Evolutionary conservation across 2,797 vertebrate genomes (phyloP).

Genomic region (Centroberyx gerrardi): DNA sequence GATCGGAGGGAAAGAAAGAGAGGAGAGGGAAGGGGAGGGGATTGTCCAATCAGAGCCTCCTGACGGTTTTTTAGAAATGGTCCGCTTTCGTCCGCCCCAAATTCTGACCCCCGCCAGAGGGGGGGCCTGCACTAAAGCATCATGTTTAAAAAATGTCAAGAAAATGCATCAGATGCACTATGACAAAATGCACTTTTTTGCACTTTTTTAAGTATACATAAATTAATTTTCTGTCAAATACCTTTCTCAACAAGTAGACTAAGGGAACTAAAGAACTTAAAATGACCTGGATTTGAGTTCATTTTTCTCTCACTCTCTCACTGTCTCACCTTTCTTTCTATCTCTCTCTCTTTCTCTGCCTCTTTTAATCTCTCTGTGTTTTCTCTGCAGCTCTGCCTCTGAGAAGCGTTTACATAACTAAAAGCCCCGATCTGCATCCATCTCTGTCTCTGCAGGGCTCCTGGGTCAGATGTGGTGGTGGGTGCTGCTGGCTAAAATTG

Average conservation of each 20-base stretch:
- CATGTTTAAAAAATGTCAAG: too few relatives aligned
- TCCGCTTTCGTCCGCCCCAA: background rate
- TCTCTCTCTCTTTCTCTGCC: background rate
- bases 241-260: too few relatives aligned
- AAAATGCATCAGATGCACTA: too few relatives aligned
- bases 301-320: background rate
- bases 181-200: too few relatives aligned
- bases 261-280: too few relatives aligned
- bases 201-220: too few relatives aligned
- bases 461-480: slow-evolving; percentile 60
- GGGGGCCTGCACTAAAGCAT: too few relatives aligned
- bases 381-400: too few relatives aligned
- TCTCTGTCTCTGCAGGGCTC: slow-evolving; percentile 44
- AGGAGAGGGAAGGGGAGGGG: background rate
- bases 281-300: too few relatives aligned
- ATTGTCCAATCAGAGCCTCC: slow-evolving; percentile 8
- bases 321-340: background rate
- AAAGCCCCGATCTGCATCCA: background rate
- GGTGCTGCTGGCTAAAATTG: slow-evolving; percentile 60
- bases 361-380: background rate
- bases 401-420: background rate
- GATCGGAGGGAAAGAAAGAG: background rate
- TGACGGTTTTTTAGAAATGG: background rate
- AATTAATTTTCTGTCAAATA: too few relatives aligned
- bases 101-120: too few relatives aligned